A percentile compares a stretch with the other conserved stretches of the same genome.
Conservation (phyloP, 2,888 invertebrate species). For the Cantharis lateralis region DNA sequence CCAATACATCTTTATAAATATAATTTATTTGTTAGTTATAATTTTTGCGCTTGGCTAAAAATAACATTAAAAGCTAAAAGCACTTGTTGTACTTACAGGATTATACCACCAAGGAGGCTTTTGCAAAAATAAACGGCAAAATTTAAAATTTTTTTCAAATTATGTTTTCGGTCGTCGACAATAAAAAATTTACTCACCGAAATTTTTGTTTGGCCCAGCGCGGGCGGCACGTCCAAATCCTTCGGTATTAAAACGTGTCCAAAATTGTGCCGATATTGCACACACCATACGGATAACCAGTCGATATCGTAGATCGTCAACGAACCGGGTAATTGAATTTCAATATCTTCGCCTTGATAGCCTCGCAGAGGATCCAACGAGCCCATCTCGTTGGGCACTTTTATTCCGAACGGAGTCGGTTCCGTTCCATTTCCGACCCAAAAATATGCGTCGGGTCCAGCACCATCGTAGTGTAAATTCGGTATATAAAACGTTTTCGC, state of each 20-base stretch:
- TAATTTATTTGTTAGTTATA: neutral
- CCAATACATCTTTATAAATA: constrained; percentile 12
- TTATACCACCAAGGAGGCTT: constrained; percentile 94
- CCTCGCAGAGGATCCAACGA: constrained; percentile 79
- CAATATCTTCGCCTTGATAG: constrained; percentile 90
- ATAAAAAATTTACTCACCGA: constrained; percentile 68
- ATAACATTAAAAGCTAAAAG: constrained; percentile 25
- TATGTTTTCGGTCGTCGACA: neutral
- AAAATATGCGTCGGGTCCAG: constrained; percentile 90
- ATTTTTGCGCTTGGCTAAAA: neutral
- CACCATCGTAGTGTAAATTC: constrained; percentile 89
- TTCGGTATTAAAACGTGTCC: constrained; percentile 88
- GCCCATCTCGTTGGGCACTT: constrained; percentile 88
- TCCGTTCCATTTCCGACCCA: constrained; percentile 91
- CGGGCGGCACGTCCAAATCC: constrained; percentile 88
- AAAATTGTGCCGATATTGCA: constrained; percentile 87
- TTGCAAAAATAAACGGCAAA: constrained; percentile 17
- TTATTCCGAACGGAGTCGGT: constrained; percentile 80
- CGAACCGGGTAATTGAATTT: constrained; percentile 83
- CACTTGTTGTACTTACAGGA: constrained; percentile 73
- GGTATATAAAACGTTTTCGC: constrained; percentile 92
- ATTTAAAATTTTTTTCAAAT: neutral
- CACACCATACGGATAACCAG: constrained; percentile 91
- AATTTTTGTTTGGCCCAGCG: constrained; percentile 87
- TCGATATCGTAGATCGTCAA: constrained; percentile 89